Base-by-base conservation (phyloP, 2,888 invertebrate genomes). In the Lottia gigantea region DNA sequence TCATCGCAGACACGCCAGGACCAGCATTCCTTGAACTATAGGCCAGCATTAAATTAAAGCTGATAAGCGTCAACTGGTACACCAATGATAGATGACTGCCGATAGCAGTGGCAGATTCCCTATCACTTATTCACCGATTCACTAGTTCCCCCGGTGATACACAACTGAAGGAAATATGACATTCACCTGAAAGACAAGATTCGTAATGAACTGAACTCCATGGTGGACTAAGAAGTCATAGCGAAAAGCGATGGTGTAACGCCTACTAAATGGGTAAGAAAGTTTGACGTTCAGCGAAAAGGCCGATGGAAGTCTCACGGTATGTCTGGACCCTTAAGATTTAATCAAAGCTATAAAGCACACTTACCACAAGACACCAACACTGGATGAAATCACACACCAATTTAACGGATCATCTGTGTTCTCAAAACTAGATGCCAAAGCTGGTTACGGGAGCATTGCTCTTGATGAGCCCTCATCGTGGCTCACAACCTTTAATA, bases 371-470 rank as follows among this genome's bases (percentile, higher is more conserved):
- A 55, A 55, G n/a, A 55, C 15, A 1, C 55, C 55, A 19, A 55
- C 19, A 19, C 19, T 55, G n/a, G 55, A 55, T n/a, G 55, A n/a
- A 55, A 55, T 55, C 55, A 55, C 55, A 55, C 55, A 55, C 19
- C n/a, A 55, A n/a, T 19, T 55, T 12, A 55, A 12, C 2, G 49
- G 55, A 55, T 2, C 55, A 19, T 19, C 55, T 8, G 16, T 2
- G 15, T 55, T 55, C 12, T 55, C 55, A 55, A 55, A 55, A 55
- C 19, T 19, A 16, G 55, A 55, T 19, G 55, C 55, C n/a, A n/a
- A n/a, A n/a, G n/a, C n/a, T n/a, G n/a, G n/a, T n/a, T n/a, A n/a
- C n/a, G n/a, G n/a, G n/a, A n/a, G n/a, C 4, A 55, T 19, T 19
- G 55, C 6, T 6, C 31, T 31, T 2, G 31, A 31, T 31, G 31